Evolutionary conservation across 2,113 vertebrate genomes (phyloP).

Genomic region (Microcebus lehilahytsara): DNA sequence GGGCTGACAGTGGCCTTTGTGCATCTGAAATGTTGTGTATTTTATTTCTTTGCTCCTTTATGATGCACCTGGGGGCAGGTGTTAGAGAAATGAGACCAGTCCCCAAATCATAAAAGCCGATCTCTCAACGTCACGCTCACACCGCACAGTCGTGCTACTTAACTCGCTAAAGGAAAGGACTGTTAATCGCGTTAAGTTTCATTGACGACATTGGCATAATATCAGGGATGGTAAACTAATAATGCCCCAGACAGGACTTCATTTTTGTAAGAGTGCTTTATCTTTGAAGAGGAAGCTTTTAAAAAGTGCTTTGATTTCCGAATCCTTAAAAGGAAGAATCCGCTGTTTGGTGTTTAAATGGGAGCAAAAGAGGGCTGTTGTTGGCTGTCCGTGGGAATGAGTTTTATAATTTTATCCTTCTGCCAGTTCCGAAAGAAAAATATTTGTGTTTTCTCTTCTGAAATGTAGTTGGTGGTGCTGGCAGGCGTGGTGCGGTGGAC

Average conservation of each 20-base stretch:
- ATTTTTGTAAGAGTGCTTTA: not conserved
- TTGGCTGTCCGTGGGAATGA: rapidly evolving
- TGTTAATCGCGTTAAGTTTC: not conserved
- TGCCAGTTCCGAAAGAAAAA: not conserved
- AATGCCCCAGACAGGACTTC: not conserved
- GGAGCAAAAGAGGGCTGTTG: too few species aligned
- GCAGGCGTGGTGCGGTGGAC: not conserved
- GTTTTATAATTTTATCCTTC: not conserved
- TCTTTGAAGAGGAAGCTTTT: not conserved
- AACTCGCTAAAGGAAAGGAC: not conserved
- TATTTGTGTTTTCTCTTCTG: not conserved
- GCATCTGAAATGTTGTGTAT: not conserved
- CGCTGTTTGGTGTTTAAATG: not conserved
- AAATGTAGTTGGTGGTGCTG: not conserved
- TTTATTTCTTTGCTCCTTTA: not conserved
- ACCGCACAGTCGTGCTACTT: not conserved
- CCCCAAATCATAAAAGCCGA: not conserved
- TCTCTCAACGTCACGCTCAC: not conserved
- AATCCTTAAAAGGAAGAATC: not conserved
- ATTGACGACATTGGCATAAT: not conserved
- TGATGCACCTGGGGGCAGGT: too few species aligned
- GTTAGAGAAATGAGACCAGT: not conserved
- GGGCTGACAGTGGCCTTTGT: not conserved
- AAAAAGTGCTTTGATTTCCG: not conserved
- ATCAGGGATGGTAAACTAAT: not conserved